Evolutionary conservation across 1,140 invertebrate genomes (phyloP).

Genomic region (Tigriopus japonicus): DNA sequence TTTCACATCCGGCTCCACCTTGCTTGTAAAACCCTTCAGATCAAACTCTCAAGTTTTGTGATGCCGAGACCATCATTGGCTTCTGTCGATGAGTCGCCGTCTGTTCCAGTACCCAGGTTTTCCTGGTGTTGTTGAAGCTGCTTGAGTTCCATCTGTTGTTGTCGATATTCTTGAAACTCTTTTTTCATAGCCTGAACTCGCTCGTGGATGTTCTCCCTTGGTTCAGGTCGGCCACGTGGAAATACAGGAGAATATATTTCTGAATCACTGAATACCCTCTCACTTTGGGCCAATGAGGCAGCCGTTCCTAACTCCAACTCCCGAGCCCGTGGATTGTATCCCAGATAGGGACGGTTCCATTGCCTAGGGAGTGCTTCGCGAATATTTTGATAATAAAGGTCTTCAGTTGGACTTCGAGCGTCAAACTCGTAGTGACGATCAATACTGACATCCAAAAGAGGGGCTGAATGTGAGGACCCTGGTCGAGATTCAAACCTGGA

Average conservation of each 20-base stretch:
- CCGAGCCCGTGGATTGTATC: conserved; percentile 34
- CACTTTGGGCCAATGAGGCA: conserved; percentile 20
- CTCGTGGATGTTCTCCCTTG: conserved; percentile 55
- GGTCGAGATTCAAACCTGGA: conserved; percentile 5
- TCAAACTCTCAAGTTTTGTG: too few species aligned
- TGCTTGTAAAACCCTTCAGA: too few species aligned
- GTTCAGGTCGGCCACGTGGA: conserved; percentile 19
- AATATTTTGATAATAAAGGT: conserved; percentile 19
- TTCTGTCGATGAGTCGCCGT: not conserved
- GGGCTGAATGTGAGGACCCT: conserved; percentile 18
- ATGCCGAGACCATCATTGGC: too few species aligned
- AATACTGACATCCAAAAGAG: conserved; percentile 52
- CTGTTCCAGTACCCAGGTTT: not conserved
- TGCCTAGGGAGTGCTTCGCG: conserved; percentile 10
- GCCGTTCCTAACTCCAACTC: conserved; percentile 29
- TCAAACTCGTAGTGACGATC: conserved; percentile 92
- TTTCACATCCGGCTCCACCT: too few species aligned
- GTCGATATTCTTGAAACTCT: conserved; percentile 78
- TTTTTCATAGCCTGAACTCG: conserved; percentile 83
- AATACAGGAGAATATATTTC: conserved; percentile 23
- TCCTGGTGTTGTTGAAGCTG: not conserved
- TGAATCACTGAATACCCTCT: conserved; percentile 25
- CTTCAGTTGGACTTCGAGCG: conserved; percentile 25
- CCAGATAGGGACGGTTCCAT: conserved; percentile 34
- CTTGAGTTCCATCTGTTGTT: conserved; percentile 47